Evolutionary conservation across 2,888 invertebrate species (phyloP).

Genomic region (Latrodectus hesperus): DNA sequence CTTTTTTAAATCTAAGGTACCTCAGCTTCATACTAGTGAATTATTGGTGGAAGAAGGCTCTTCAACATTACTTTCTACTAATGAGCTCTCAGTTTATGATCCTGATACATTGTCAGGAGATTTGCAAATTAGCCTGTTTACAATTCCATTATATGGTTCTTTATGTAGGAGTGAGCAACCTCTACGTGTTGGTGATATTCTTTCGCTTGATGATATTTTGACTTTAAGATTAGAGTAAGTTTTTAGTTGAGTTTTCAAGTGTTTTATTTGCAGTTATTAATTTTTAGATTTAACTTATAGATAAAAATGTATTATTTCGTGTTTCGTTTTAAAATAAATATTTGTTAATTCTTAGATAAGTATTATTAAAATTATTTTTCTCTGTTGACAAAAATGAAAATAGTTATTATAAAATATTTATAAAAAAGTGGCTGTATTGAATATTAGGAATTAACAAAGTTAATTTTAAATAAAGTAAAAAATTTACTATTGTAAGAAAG

Average conservation of each 20-base stretch:
- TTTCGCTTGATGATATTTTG: conserved; percentile 72
- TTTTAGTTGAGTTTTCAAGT: not conserved
- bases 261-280: not conserved
- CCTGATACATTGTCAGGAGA: conserved; percentile 73
- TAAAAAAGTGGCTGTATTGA: too few species aligned
- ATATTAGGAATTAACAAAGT: too few species aligned
- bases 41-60: conserved; percentile 74
- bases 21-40: conserved; percentile 73
- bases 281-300: too few species aligned
- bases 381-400: too few species aligned
- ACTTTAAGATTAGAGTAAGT: conserved; percentile 66
- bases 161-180: conserved; percentile 73
- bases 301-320: too few species aligned
- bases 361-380: too few species aligned
- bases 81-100: conserved; percentile 74
- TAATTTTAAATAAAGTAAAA: too few species aligned
- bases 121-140: conserved; percentile 73
- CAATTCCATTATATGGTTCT: conserved; percentile 73
- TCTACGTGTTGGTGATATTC: conserved; percentile 73
- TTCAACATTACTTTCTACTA: conserved; percentile 73
- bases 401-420: too few species aligned
- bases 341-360: too few species aligned
- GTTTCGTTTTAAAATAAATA: too few species aligned
- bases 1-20: conserved; percentile 68
- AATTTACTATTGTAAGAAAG: too few species aligned